Percentiles rank a stretch among this genome's conserved stretches.
These are phyloP conservation scores for Sinocyclocheilus anophthalmus DNA, from an alignment of 2,113 vertebrate species.

Conservation along the genomic window DNA sequence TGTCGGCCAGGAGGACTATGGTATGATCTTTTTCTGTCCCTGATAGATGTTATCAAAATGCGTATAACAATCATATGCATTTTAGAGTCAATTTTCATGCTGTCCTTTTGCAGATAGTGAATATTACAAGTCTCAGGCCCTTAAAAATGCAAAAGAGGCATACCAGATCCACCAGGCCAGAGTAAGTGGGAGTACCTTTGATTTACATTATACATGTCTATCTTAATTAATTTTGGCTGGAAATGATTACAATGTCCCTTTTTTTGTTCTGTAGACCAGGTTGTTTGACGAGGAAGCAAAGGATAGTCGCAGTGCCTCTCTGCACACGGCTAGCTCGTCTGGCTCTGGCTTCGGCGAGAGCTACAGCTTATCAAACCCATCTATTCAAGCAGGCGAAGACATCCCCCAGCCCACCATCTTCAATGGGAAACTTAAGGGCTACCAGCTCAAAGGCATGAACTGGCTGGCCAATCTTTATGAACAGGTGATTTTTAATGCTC, in stretches of 20 bases:
- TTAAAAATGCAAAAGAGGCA: constrained; percentile 95
- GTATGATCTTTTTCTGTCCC: constrained; percentile 68
- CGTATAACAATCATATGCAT: background rate
- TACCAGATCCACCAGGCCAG: constrained; percentile 93
- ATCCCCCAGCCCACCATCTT: constrained; percentile 97
- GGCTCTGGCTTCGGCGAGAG: constrained; percentile 92
- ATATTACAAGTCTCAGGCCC: constrained; percentile 94
- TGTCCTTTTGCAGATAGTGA: constrained; percentile 88
- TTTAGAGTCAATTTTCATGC: too few relatives aligned
- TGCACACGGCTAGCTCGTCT: constrained; percentile 78
- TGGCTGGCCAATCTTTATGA: constrained; percentile 99
- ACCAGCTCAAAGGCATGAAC: constrained; percentile 99
- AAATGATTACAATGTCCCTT: background rate
- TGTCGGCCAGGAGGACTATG: constrained; percentile 93
- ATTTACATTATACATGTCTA: background rate
- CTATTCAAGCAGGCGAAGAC: constrained; percentile 97
- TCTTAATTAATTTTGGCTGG: background rate
- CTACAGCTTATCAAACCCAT: constrained; percentile 96
- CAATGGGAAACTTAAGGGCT: constrained; percentile 95
- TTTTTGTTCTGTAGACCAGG: constrained; percentile 77
- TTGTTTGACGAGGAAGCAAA: constrained; percentile 97
- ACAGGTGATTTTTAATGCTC: constrained; percentile 78
- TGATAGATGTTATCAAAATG: background rate
- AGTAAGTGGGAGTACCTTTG: constrained; percentile 73
- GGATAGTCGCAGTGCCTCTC: constrained; percentile 89